A percentile compares a stretch with the other conserved stretches of the same genome.
Evolutionary conservation across 2,888 invertebrate species (phyloP).

Genomic region (Aspidiotus destructor): DNA sequence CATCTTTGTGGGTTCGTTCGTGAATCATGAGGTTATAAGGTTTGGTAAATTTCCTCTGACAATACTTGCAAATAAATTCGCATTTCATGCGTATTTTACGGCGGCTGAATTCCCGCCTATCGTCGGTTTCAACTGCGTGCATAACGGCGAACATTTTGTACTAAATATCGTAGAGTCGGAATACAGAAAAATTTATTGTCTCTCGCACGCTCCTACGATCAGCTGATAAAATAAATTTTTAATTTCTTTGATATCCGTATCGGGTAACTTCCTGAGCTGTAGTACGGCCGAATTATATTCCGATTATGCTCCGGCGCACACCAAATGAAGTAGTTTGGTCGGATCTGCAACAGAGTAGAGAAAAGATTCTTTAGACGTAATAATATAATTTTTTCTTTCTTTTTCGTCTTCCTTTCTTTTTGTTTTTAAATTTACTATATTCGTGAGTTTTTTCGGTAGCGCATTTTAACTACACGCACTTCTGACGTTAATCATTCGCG

Average conservation of each 20-base stretch:
- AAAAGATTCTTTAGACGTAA: neutral
- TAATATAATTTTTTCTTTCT: neutral
- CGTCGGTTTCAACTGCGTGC: conserved; percentile 71
- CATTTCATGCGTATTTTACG: conserved; percentile 86
- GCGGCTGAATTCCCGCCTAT: conserved; percentile 75
- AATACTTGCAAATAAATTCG: conserved; percentile 97
- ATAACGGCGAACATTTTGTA: conserved; percentile 80
- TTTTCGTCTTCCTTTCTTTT: too few relatives aligned
- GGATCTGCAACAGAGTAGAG: neutral
- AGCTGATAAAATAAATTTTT: conserved; percentile 17
- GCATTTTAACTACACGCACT: neutral
- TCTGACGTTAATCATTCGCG: neutral
- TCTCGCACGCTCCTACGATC: conserved; percentile 8
- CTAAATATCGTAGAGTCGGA: neutral
- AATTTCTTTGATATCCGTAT: conserved; percentile 14
- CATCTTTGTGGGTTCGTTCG: conserved; percentile 95
- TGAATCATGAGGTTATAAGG: conserved; percentile 97
- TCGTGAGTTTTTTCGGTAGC: neutral
- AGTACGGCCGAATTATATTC: too few relatives aligned
- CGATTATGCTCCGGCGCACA: too few relatives aligned
- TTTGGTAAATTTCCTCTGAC: conserved; percentile 94
- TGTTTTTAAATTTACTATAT: neutral
- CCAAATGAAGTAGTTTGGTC: too few relatives aligned
- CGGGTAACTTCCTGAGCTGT: neutral
- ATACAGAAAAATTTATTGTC: neutral